A percentile compares a stretch with the other conserved stretches of the same genome.
Conservation (phyloP, 2,888 invertebrate genomes). For the Pollenia amentaria region DNA sequence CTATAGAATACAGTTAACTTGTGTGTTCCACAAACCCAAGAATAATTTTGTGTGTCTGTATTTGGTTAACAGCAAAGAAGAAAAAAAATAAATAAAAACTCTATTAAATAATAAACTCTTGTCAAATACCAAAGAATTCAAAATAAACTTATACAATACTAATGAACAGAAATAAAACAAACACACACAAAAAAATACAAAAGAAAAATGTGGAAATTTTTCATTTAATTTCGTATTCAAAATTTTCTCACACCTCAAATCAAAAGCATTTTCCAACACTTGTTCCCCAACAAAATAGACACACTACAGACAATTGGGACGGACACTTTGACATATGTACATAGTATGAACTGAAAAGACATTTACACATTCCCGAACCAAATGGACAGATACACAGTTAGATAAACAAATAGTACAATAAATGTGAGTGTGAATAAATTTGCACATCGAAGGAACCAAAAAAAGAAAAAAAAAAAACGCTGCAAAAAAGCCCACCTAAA, state of each 20-base stretch:
- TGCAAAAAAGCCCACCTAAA: conserved; percentile 71
- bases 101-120: conserved; percentile 57
- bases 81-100: conserved; percentile 5
- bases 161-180: conserved; percentile 13
- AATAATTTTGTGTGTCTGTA: conserved; percentile 27
- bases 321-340: neutral
- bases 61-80: conserved; percentile 38
- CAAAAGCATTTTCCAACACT: conserved; percentile 59
- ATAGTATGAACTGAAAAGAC: conserved; percentile 38
- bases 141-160: conserved; percentile 45
- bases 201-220: conserved; percentile 48
- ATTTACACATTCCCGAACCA: conserved; percentile 56
- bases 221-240: conserved; percentile 7
- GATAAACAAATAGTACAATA: conserved; percentile 51
- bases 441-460: conserved; percentile 22
- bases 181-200: neutral
- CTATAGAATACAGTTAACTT: conserved; percentile 1
- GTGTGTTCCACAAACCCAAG: conserved; percentile 11
- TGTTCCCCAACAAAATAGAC: conserved; percentile 48
- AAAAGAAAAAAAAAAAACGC: conserved; percentile 16
- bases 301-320: conserved; percentile 27
- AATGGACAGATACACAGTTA: conserved; percentile 22
- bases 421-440: conserved; percentile 55
- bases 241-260: conserved; percentile 71
- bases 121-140: conserved; percentile 51